phyloP scores from a whole-genome alignment of 2,797 vertebrate genomes.

The Cuniculus paca region DNA sequence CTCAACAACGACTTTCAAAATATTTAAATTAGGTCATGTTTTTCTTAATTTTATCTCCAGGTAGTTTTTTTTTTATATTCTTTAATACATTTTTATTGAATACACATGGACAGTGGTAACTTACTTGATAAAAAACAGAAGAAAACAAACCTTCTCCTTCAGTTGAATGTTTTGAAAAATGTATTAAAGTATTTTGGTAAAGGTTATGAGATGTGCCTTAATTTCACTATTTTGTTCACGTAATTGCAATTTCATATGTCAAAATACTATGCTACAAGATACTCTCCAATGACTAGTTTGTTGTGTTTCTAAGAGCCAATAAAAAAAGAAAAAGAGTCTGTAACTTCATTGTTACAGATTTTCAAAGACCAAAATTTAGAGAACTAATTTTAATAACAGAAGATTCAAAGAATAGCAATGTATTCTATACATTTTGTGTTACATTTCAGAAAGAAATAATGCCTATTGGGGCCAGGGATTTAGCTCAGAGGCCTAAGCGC shows the following conservation, averaged over 20 bases:
- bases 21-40: constrained; percentile 62
- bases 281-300: neutral
- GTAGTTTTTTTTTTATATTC: constrained; percentile 60
- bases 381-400: neutral
- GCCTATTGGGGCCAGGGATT: no score
- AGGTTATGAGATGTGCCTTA: neutral
- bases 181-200: constrained; percentile 28
- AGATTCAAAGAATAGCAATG: constrained; percentile 4
- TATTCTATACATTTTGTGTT: neutral
- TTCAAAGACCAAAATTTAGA: constrained; percentile 37
- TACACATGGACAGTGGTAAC: constrained; percentile 47
- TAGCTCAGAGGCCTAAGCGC: no score
- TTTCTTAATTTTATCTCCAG: constrained; percentile 64
- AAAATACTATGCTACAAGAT: neutral
- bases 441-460: constrained; percentile 51
- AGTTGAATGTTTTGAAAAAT: constrained; percentile 55
- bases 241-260: constrained; percentile 52
- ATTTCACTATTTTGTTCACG: constrained; percentile 54
- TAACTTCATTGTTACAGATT: constrained; percentile 5
- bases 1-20: constrained; percentile 28
- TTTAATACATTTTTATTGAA: constrained; percentile 58
- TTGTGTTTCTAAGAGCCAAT: neutral
- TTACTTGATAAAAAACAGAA: constrained; percentile 29
- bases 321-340: neutral
- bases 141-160: constrained; percentile 10